Conservation (phyloP, 1,140 invertebrate genomes). For the Spodoptera frugiperda region DNA sequence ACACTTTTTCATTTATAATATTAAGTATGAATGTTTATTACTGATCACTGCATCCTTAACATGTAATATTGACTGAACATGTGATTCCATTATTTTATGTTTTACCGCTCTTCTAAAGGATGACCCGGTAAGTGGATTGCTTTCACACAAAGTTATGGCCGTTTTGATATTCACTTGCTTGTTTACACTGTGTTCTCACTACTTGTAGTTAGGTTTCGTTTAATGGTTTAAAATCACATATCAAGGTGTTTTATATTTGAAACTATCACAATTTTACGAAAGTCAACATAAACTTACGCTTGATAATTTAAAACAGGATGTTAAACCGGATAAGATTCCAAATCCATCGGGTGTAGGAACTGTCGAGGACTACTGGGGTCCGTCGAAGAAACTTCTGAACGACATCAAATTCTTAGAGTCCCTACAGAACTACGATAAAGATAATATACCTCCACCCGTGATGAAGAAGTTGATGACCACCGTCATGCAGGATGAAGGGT, state of each 20-base stretch:
- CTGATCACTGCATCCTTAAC: neutral
- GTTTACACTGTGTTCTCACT: neutral
- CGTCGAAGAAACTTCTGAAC: conserved; percentile 95
- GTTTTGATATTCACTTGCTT: neutral
- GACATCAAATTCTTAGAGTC: conserved; percentile 96
- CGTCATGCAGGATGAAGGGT: conserved; percentile 93
- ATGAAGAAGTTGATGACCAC: conserved; percentile 95
- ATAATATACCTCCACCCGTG: conserved; percentile 93
- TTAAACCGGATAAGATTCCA: conserved; percentile 94
- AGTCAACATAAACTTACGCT: neutral
- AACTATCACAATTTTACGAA: too few species aligned
- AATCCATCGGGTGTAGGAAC: conserved; percentile 92
- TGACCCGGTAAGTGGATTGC: conserved; percentile 69
- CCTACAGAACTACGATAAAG: conserved; percentile 96
- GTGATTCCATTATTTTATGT: conserved; percentile 45
- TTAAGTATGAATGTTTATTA: too few species aligned
- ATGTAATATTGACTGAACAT: conserved; percentile 9
- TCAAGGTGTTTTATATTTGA: too few species aligned
- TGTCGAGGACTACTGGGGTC: conserved; percentile 97
- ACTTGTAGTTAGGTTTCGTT: neutral
- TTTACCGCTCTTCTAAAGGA: conserved; percentile 60
- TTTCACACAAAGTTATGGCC: neutral
- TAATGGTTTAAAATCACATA: too few species aligned
- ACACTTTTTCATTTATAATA: too few species aligned
- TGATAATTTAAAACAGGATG: conserved; percentile 84